Conservation (phyloP, 2,113 vertebrate genomes). For the Trochalopteron elliotii region DNA sequence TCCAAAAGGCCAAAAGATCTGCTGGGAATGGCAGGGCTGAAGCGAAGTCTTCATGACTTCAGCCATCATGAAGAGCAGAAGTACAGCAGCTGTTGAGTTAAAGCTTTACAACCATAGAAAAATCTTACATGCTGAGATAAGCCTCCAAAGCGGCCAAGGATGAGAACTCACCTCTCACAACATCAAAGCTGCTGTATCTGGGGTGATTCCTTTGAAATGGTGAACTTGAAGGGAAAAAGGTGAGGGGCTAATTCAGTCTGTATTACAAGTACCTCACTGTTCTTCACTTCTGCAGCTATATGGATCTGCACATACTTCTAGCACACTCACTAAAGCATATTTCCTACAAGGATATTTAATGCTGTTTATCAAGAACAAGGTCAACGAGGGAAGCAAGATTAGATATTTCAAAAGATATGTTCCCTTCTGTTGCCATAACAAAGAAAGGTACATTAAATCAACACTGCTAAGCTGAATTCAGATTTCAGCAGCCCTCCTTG, state of each 20-base stretch:
- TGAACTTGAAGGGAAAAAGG: background rate
- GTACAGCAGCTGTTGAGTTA: background rate
- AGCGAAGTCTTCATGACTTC: background rate
- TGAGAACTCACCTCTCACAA: background rate
- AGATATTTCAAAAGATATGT: conserved; percentile 1
- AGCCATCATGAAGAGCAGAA: background rate
- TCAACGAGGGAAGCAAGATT: background rate
- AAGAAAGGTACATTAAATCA: conserved; percentile 3
- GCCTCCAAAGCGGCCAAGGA: background rate
- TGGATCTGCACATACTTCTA: background rate
- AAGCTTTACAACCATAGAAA: background rate
- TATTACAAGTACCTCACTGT: background rate
- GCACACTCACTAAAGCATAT: background rate
- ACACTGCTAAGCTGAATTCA: background rate
- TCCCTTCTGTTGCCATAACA: conserved; percentile 20
- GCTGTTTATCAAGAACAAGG: conserved; percentile 8
- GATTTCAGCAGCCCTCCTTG: background rate
- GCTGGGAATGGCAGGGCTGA: background rate
- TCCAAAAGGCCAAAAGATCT: background rate
- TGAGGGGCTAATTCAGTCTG: background rate
- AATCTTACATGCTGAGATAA: background rate
- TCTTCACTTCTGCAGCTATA: background rate
- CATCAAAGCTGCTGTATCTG: background rate
- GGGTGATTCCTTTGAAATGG: background rate
- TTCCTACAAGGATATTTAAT: conserved; percentile 45